Evolutionary conservation across 2,888 invertebrate genomes (phyloP).

Genomic region (Tipula vernalis): DNA sequence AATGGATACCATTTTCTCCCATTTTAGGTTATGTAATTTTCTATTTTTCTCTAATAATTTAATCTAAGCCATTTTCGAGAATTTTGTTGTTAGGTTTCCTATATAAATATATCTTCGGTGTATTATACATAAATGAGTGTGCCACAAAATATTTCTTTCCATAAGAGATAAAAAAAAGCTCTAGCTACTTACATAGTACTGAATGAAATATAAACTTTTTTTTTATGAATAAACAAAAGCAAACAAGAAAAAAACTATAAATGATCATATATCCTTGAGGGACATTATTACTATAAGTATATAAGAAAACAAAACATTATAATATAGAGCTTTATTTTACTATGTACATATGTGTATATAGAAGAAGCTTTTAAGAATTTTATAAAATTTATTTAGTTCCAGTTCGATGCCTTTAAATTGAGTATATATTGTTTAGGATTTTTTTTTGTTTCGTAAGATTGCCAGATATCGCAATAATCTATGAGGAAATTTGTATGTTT

Average conservation of each 20-base stretch:
- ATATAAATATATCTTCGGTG: too few relatives aligned
- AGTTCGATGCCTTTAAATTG: background rate
- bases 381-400: background rate
- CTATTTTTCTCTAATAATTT: background rate
- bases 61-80: background rate
- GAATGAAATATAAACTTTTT: background rate
- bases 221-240: background rate
- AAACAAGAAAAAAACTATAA: background rate
- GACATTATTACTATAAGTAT: background rate
- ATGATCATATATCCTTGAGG: background rate
- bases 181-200: background rate
- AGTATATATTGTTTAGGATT: background rate
- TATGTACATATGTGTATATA: background rate
- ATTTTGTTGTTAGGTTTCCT: background rate
- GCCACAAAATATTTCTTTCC: background rate
- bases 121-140: background rate
- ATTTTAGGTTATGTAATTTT: background rate
- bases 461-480: background rate
- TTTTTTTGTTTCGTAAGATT: background rate
- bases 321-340: background rate
- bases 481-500: background rate
- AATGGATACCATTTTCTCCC: background rate
- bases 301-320: background rate
- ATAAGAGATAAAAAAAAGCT: background rate
- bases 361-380: background rate